Conservation (phyloP, 1,140 invertebrate genomes). For the Hylyphantes graminicola region DNA sequence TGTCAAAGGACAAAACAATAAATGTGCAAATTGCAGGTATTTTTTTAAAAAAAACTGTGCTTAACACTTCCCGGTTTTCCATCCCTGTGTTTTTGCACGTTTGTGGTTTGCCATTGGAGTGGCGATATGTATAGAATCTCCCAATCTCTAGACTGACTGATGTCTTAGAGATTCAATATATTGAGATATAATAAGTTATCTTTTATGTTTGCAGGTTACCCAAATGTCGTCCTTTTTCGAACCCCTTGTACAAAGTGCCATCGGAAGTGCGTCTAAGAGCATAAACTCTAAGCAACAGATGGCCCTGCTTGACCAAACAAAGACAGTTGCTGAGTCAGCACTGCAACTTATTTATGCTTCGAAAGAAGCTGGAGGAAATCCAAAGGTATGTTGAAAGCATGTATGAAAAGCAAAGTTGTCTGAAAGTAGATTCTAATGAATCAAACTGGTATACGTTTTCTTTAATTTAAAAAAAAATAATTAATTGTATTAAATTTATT, state of each 20-base stretch:
- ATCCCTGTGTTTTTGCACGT: background rate
- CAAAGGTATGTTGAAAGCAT: no score
- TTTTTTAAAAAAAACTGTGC: background rate
- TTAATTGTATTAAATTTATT: background rate
- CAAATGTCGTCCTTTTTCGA: conserved; percentile 87
- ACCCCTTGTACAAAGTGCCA: conserved; percentile 82
- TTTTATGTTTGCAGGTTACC: conserved; percentile 71
- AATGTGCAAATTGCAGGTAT: background rate
- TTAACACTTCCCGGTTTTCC: background rate
- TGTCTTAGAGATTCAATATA: background rate
- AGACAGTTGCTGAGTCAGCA: conserved; percentile 92
- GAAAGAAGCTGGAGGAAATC: conserved; percentile 93
- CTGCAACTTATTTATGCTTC: conserved; percentile 85
- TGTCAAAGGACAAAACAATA: background rate
- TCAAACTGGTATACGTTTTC: no score
- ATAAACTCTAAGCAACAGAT: conserved; percentile 90
- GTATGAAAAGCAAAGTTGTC: no score
- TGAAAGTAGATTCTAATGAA: no score
- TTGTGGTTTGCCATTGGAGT: no score
- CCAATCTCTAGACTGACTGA: background rate
- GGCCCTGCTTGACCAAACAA: conserved; percentile 88
- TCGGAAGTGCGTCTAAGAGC: conserved; percentile 87
- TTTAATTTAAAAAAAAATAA: background rate
- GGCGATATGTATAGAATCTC: background rate
- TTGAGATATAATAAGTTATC: background rate